phyloP scores from a whole-genome alignment of 2,113 vertebrate species.

The Paratilapia polleni region DNA sequence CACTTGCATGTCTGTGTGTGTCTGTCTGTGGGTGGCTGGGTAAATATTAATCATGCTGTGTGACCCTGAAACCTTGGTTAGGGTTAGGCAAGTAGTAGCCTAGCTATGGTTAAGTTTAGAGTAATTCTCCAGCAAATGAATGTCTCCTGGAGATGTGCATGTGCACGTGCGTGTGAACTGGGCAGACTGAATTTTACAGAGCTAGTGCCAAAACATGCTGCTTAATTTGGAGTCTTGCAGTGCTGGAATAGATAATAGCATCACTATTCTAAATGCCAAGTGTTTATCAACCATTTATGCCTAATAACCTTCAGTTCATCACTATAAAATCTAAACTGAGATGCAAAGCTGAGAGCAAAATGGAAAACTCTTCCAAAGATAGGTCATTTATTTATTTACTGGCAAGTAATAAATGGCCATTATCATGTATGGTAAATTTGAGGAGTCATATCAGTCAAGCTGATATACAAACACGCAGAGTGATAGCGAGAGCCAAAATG shows the following conservation, averaged over 20 bases:
- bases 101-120: background rate
- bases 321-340: constrained; percentile 23
- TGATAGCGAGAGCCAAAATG: background rate
- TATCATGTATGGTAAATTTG: background rate
- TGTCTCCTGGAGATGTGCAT: background rate
- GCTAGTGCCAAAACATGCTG: constrained; percentile 44
- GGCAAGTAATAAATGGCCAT: background rate
- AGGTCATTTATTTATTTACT: background rate
- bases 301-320: constrained; percentile 40
- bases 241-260: constrained; percentile 58
- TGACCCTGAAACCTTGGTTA: background rate
- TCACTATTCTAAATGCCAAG: constrained; percentile 60
- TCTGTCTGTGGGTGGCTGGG: background rate
- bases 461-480: background rate
- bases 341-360: constrained; percentile 24
- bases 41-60: background rate
- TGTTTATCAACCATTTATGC: constrained; percentile 46
- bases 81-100: background rate
- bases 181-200: constrained; percentile 39
- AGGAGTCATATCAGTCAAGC: constrained; percentile 12
- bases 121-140: background rate
- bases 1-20: background rate
- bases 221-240: constrained; percentile 47
- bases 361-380: constrained; percentile 7
- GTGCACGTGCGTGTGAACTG: background rate